Base-by-base conservation (phyloP, 2,888 invertebrate species). In the Criorhina ranunculi region DNA sequence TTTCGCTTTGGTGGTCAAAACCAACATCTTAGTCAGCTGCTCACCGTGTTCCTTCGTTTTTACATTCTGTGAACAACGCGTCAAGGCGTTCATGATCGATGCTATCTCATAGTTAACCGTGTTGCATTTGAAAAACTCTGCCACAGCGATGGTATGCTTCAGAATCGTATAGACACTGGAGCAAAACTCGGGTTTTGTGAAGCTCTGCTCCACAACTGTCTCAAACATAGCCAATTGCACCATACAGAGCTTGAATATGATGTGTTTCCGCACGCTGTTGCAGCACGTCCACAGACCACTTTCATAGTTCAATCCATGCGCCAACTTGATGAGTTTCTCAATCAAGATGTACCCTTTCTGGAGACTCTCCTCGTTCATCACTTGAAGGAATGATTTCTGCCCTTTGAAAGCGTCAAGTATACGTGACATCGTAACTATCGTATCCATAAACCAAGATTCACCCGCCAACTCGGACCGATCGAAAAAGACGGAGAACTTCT, bases 401-500 rank as follows among this genome's bases (percentile, higher is more conserved):
- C 31, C 55, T 24, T 77, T 82, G 24, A 55, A 67, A 8, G 77
- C 31, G 2, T 77, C 77, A 4, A 86, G 40, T 7, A 81, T 37
- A 31, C 82, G n/a, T n/a, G 73, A 12, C 12, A 82, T 15, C 4
- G 82, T 86, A 5, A 80, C 76, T 12, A 86, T 67, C 3, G 72
- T 77, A 35, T 90, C 90, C 8, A 87, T 87, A 33, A 89, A 88
- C 91, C 91, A 91, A 4, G 86, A 55, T 7, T 90, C 88, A 53
- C 86, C 72, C 1, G 17, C 57, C 49, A 86, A 73, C 6, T 88
- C 88, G 15, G 76, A 59, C 12, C 87, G 85, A 9, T 89, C 88
- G 8, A 90, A 88, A 37, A 89, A 89, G 0, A 24, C 40, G 1
- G 73, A 73, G 35, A 91, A 87, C 49, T 91, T 90, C 8, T 81